Evolutionary conservation across 1,140 invertebrate genomes (phyloP), one percentile per base, ranked within the genome.

Genomic region (Pteromalus puparum): DNA sequence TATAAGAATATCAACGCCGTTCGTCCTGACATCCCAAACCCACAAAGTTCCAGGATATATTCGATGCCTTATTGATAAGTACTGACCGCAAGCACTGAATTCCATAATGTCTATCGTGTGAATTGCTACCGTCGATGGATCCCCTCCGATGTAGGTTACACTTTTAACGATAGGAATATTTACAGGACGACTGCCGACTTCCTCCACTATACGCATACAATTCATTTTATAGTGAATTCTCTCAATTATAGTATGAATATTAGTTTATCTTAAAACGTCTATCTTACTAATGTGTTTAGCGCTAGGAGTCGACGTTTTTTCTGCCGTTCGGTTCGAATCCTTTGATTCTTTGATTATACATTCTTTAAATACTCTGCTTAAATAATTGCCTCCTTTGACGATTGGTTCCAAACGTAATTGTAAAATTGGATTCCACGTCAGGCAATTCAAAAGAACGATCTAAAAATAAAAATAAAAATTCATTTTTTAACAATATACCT

Each of bases 321-420:
- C 48, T 10, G 28, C 2, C 13, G 28, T 18, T 65, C 30, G 75
- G 68, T 68, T 84, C n/a, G 53, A 65, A 30, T 75, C 53, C 13
- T 28, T 87, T 0, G 88, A 73, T 79, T 87, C 75, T 81, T 88
- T 90, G n/a, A 87, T 61, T 86, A 87, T 74, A 38, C 53, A 88
- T 87, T 93, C 92, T 81, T 90, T 90, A 30, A 91, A 93, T 53
- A 93, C 90, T 88, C 89, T 91, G 4, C 89, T 90, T 42, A 92
- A 86, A 86, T 91, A 90, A 87, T 87, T 89, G 77, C 83, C 86
- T 61, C 91, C 90, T 73, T 88, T 89, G 48, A 93, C 91, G 18
- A 93, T 89, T 7, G 92, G 92, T 68, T 91, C 88, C 13, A 91
- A 88, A 30, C 90, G 87, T 46, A 93, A 86, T 82, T 91, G 86